phyloP scores from a whole-genome alignment of 2,888 invertebrate genomes.

The Agrotis exclamationis region DNA sequence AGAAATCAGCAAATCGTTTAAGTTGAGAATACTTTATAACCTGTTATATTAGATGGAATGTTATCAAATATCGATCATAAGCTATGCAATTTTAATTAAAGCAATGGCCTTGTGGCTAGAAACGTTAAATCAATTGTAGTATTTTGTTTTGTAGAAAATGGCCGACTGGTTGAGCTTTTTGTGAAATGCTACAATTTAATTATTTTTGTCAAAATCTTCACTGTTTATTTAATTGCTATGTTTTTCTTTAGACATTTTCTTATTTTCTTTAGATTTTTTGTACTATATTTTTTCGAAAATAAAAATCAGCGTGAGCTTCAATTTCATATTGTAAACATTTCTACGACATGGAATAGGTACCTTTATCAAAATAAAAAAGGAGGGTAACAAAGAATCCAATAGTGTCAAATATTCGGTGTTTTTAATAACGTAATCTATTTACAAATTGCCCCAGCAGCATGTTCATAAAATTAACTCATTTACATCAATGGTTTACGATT shows the following conservation, averaged over 20 bases:
- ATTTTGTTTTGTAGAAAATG: background rate
- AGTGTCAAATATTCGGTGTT: background rate
- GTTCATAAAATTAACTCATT: constrained; percentile 28
- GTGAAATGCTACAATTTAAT: background rate
- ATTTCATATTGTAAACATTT: background rate
- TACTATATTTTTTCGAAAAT: background rate
- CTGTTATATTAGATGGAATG: constrained; percentile 19
- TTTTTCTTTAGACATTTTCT: no score
- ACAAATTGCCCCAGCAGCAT: constrained; percentile 9
- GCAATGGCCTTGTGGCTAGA: constrained; percentile 14
- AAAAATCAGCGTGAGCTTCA: background rate
- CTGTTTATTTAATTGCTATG: no score
- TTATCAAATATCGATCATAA: constrained; percentile 41
- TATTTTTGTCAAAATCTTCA: no score
- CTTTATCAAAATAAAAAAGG: background rate
- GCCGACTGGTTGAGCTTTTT: background rate
- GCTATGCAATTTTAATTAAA: constrained; percentile 40
- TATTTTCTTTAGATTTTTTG: no score
- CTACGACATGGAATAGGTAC: background rate
- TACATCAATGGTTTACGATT: constrained; percentile 40
- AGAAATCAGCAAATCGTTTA: constrained; percentile 18
- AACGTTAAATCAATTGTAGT: constrained; percentile 24
- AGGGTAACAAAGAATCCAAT: background rate
- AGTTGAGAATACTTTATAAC: background rate
- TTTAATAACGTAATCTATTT: background rate